These are phyloP conservation scores for Gambusia affinis DNA, from an alignment of 2,113 vertebrate species.

Conservation along the genomic window DNA sequence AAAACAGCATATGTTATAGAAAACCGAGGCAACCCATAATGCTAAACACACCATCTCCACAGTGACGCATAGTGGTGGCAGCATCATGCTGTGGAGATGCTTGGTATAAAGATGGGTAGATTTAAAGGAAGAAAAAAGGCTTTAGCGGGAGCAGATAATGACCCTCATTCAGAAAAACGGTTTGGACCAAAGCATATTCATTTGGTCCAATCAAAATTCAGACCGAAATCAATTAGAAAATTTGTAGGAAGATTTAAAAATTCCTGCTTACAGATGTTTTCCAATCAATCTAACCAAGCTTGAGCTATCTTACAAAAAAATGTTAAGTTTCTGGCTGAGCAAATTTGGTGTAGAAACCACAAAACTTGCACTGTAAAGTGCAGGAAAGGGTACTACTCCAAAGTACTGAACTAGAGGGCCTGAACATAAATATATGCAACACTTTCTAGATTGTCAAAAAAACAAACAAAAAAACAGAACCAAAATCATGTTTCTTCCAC, in stretches of 20 bases:
- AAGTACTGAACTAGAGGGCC: too few species aligned
- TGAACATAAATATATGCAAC: too few species aligned
- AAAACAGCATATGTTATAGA: neutral
- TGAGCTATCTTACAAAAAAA: neutral
- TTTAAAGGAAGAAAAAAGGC: neutral
- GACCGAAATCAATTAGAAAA: neutral
- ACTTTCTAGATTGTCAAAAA: too few species aligned
- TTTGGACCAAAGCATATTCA: neutral
- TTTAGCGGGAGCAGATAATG: too few species aligned
- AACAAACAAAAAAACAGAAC: too few species aligned
- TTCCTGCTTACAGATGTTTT: neutral
- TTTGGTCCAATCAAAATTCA: neutral
- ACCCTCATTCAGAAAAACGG: neutral
- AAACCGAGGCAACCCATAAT: neutral
- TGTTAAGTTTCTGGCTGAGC: neutral
- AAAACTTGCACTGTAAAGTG: too few species aligned
- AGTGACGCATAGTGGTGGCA: neutral
- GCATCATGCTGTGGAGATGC: neutral
- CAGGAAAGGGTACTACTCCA: too few species aligned
- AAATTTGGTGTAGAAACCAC: too few species aligned
- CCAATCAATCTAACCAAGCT: neutral
- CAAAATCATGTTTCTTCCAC: too few species aligned
- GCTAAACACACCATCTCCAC: neutral
- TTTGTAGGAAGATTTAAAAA: neutral
- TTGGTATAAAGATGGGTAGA: neutral